Base-by-base conservation (phyloP, 2,888 invertebrate species). In the Drosophila seclusa region DNA sequence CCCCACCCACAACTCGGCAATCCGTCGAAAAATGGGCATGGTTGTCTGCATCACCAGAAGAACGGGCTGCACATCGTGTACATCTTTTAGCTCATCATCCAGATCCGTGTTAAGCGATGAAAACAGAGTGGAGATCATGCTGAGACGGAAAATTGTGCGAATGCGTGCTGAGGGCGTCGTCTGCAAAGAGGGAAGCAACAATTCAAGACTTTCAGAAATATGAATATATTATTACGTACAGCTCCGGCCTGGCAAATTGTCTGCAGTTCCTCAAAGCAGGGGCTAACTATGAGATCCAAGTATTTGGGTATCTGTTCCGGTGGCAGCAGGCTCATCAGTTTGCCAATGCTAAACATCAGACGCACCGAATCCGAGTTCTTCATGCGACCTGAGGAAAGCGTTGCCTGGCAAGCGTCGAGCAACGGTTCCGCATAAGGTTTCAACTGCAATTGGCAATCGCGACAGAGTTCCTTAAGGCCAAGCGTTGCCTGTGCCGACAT, bases 381-480 rank as follows among this genome's bases (percentile, higher is more conserved):
- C 62, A 95, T 93, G 34, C 94, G 92, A 0, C 95, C 94, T 48
- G 94, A 94, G 24, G 94, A 93, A 11, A 96, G 91, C 0, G 94
- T 89, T 74, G 95, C 94, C 92, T 95, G 95, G 61, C 96, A 95
- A 1, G 96, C 95, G 29, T 95, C 94, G 6, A 98, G 94, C 68
- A 98, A 95, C 68, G 96, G 96, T 31, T 95, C 95, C 0, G 97
- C 97, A 86, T 96, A 96, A 0, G 96, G 96, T 55, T 95, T 94
- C 80, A 98, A 94, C 91, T 96, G 95, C 58, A 95, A 92, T 83
- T 95, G 95, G 91, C 98, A 98, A 92, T 98, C 97, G 40, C 96
- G 94, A 38, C 97, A 96, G 45, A 99, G 95, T 90, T 98, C 98
- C 91, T 98, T 97, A 16, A 98, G 94, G 31, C 98, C 98, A 92